Conservation (phyloP, 2,888 invertebrate genomes). For the Drosophila greeni region DNA sequence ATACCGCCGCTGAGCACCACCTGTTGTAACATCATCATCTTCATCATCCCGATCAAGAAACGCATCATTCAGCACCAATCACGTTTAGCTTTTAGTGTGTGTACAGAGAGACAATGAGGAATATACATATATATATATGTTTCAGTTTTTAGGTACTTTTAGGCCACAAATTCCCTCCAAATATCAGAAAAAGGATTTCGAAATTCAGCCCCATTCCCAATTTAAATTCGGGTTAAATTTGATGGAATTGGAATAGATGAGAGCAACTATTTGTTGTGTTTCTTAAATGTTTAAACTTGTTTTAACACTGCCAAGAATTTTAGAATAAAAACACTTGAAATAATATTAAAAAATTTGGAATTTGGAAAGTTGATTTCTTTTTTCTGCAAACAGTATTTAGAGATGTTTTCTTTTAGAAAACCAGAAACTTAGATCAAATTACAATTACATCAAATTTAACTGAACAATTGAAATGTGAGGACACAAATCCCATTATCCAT, state of each 20-base stretch:
- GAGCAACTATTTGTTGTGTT: background rate
- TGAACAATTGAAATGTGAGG: constrained; percentile 1
- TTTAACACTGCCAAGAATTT: constrained; percentile 9
- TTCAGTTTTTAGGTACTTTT: constrained; percentile 41
- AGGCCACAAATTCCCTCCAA: constrained; percentile 41
- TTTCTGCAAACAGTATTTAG: background rate
- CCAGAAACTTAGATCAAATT: background rate
- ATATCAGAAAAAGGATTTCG: constrained; percentile 7
- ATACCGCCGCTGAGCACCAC: constrained; percentile 74
- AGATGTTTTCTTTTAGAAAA: background rate
- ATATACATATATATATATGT: constrained; percentile 38
- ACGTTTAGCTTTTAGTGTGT: constrained; percentile 39
- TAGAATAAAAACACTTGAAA: background rate
- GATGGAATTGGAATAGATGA: background rate
- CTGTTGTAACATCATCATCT: constrained; percentile 24
- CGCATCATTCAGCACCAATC: constrained; percentile 38
- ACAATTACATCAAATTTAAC: constrained; percentile 3
- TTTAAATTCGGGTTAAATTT: constrained; percentile 11
- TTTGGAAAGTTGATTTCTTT: background rate
- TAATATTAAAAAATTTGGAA: background rate
- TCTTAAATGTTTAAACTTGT: background rate
- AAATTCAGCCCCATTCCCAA: constrained; percentile 11
- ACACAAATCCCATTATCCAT: constrained; percentile 5
- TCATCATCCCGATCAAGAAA: constrained; percentile 31
- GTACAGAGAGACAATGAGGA: constrained; percentile 31